Base-by-base conservation (phyloP, 2,113 vertebrate species). In the Dipodomys stephensi region DNA sequence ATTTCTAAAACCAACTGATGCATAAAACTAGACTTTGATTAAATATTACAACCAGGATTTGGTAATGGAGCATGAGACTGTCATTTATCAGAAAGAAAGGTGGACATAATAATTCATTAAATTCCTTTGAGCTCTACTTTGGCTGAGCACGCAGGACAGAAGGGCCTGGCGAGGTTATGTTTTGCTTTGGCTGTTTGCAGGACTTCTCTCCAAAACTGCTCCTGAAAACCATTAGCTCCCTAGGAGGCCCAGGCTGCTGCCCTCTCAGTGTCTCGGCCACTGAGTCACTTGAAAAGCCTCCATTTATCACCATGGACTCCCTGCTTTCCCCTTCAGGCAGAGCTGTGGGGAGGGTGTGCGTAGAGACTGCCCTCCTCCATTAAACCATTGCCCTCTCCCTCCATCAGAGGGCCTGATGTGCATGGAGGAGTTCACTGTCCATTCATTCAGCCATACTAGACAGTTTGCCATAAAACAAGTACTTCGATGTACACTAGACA, bases 81-180 rank as follows among this genome's bases (percentile, higher is more conserved):
- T 97, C 97, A 98, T 98, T 98, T 98, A 98, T 97, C 97, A 97
- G 97, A 77, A 82, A 97, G 97, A 98, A 97, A 97, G 96, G 96
- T 95, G 96, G 97, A 95, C 73, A 76, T 96, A 95, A 95, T 97
- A 96, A 98, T 97, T 98, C 96, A 98, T 97, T 97, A 96, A 97
- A 80, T 93, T 90, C 65, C 28, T 96, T 88, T 97, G 94, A 97
- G 96, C 53, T 82, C 94, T 97, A 94, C 73, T 91, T 98, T 83
- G 16, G 88, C 94, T 13, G 89, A 96, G 93, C 82, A 81, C 97
- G 96, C 88, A 60, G 95, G 92, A 3, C 15, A 60, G 83, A 97
- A 90, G 46, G 11, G 4, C n/a, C 83, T n/a, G 10, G 32, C n/a
- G 77, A 95, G 90, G 93, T 94, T 86, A 88, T 69, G 93, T 93